A percentile compares a stretch with the other conserved stretches of the same genome.
Conservation (phyloP, 2,888 invertebrate genomes). For the Eristalinus sepulchralis region DNA sequence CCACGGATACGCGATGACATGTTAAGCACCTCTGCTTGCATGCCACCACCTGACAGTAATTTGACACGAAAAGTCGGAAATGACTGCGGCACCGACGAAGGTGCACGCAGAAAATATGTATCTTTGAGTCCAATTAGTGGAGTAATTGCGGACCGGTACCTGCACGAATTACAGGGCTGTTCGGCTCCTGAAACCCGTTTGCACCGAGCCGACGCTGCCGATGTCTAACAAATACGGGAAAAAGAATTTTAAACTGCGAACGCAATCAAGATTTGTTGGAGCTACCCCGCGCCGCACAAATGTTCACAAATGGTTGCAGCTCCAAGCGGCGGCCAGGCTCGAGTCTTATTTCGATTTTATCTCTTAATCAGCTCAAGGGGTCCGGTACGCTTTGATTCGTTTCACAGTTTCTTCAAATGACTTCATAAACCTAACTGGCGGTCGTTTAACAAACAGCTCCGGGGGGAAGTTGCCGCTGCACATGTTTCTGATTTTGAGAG, state of each 20-base stretch:
- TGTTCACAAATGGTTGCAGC: not conserved
- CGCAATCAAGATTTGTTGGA: conserved; percentile 37
- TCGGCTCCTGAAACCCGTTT: conserved; percentile 42
- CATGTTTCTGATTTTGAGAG: not conserved
- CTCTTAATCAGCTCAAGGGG: not conserved
- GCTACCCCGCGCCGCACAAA: not conserved
- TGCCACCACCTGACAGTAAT: conserved; percentile 50
- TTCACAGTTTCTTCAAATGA: not conserved
- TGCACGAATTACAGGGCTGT: conserved; percentile 7
- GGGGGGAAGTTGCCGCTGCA: not conserved
- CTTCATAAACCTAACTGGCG: not conserved
- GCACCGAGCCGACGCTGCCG: not conserved
- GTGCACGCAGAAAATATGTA: conserved; percentile 2
- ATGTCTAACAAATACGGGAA: not conserved
- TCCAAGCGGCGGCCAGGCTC: not conserved
- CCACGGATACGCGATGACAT: not conserved
- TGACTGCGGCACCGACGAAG: not conserved
- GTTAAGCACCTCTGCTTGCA: not conserved
- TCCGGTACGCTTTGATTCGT: not conserved
- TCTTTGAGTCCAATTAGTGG: conserved; percentile 39
- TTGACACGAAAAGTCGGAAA: conserved; percentile 55
- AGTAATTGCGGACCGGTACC: conserved; percentile 21
- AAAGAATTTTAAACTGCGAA: conserved; percentile 20
- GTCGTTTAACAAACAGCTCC: not conserved
- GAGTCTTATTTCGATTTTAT: not conserved